phyloP scores from a whole-genome alignment of 2,888 invertebrate species.

The Dorcus hopei region DNA sequence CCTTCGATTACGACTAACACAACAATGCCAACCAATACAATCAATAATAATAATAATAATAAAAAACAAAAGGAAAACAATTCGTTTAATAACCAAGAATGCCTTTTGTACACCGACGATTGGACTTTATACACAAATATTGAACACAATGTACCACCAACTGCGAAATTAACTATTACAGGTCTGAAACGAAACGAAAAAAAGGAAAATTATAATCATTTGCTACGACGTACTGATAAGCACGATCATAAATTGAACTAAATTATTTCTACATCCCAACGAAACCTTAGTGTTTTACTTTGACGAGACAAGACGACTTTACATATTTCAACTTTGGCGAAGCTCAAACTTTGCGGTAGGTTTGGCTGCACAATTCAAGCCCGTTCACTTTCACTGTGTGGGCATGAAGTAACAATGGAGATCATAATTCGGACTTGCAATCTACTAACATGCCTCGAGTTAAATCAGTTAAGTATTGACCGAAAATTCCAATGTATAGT shows the following conservation, averaged over 20 bases:
- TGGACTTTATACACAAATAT: constrained; percentile 3
- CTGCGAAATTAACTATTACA: not conserved
- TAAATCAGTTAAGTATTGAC: too few relatives aligned
- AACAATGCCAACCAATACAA: constrained; percentile 9
- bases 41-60: not conserved
- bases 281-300: not conserved
- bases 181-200: not conserved
- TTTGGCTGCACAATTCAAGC: not conserved
- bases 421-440: too few relatives aligned
- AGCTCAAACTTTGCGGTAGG: not conserved
- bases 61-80: not conserved
- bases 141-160: constrained; percentile 5
- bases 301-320: not conserved
- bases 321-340: constrained; percentile 2
- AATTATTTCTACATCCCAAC: not conserved
- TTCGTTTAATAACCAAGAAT: not conserved
- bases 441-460: too few relatives aligned
- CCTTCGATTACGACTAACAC: constrained; percentile 5
- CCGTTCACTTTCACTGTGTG: too few relatives aligned
- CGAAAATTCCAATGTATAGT: too few relatives aligned
- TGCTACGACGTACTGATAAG: not conserved
- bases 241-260: not conserved
- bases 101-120: not conserved
- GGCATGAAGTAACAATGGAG: too few relatives aligned
- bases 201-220: not conserved